Evolutionary conservation across 2,797 vertebrate species (phyloP).

Genomic region (Rhinoraja longicauda): DNA sequence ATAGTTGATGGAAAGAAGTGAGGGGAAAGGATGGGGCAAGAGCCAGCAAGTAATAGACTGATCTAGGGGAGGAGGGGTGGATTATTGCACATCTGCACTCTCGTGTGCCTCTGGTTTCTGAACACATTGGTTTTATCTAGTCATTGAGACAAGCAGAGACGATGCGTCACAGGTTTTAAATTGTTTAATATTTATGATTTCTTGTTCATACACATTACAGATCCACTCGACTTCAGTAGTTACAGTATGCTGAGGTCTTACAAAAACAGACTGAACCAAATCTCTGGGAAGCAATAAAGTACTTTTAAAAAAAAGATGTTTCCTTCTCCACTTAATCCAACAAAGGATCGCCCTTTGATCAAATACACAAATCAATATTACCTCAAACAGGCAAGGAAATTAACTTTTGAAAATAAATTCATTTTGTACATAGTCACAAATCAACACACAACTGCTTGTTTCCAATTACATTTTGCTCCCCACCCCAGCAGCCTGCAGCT

Average conservation of each 20-base stretch:
- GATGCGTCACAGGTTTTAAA: background rate
- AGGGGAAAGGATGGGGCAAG: too few species aligned
- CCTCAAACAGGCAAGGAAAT: background rate
- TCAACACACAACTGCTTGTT: background rate
- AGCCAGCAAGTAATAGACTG: too few species aligned
- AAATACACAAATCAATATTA: slow-evolving; percentile 25
- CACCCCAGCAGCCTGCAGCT: background rate
- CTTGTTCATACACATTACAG: background rate
- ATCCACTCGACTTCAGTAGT: slow-evolving; percentile 1
- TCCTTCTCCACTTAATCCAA: background rate
- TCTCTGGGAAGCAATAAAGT: background rate
- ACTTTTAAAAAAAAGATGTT: background rate
- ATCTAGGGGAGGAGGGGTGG: too few species aligned
- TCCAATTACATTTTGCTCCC: background rate
- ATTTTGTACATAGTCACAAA: background rate
- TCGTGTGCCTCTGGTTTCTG: background rate
- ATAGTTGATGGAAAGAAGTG: too few species aligned
- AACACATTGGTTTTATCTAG: background rate
- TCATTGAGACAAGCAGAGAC: background rate
- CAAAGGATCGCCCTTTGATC: background rate
- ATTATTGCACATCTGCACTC: too few species aligned
- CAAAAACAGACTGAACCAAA: background rate
- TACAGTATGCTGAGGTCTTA: background rate
- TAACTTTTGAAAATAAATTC: background rate
- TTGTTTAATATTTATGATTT: slow-evolving; percentile 15